A percentile compares a stretch with the other conserved stretches of the same genome.
phyloP scores from a whole-genome alignment of 2,797 vertebrate genomes.

The Kryptolebias ocellatus region DNA sequence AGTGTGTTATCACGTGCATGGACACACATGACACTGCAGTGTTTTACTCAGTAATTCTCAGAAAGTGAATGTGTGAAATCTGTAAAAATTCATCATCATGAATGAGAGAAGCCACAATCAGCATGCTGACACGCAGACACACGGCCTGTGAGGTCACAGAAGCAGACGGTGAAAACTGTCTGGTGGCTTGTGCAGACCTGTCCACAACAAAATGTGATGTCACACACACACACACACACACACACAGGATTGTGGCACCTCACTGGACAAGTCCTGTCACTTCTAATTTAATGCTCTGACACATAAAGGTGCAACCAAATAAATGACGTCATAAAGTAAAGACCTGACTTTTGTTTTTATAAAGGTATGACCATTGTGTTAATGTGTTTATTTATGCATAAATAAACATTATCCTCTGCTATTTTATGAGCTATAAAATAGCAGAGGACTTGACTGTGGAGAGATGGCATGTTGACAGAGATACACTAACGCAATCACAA shows the following conservation, averaged over 20 bases:
- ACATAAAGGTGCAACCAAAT: constrained; percentile 52
- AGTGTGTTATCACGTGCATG: no score
- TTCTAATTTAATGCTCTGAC: constrained; percentile 42
- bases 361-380: constrained; percentile 15
- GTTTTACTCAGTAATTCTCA: no score
- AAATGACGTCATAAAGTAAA: constrained; percentile 69
- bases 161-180: constrained; percentile 64
- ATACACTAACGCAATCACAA: background rate
- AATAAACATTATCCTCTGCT: no score
- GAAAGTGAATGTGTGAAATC: no score
- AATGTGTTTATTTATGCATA: background rate
- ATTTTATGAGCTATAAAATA: background rate
- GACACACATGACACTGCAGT: no score
- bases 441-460: background rate
- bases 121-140: constrained; percentile 45
- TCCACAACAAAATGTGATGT: constrained; percentile 67
- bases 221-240: constrained; percentile 15
- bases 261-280: constrained; percentile 22
- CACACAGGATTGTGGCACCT: constrained; percentile 15
- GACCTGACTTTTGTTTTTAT: constrained; percentile 16
- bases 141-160: constrained; percentile 64
- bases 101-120: constrained; percentile 35
- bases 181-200: constrained; percentile 43
- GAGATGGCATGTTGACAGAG: background rate
- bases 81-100: background rate